Conservation (phyloP, 2,888 invertebrate species). For the Drosophila kambysellisi region DNA sequence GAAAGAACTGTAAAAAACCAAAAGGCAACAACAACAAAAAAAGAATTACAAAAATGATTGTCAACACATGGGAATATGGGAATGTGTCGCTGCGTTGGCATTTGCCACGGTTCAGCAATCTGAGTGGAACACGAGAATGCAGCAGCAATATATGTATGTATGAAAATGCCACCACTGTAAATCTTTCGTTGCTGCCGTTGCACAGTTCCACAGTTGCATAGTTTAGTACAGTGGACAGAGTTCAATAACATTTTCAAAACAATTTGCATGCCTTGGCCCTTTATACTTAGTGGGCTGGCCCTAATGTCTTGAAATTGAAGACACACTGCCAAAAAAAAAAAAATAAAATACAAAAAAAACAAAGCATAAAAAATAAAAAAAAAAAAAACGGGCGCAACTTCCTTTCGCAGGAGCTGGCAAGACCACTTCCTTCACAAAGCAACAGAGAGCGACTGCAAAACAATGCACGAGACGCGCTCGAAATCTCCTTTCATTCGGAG, state of each 20-base stretch:
- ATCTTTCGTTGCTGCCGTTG: slow-evolving; percentile 1
- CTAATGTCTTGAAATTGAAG: slow-evolving; percentile 43
- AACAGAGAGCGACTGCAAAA: slow-evolving; percentile 2
- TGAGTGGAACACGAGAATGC: slow-evolving; percentile 11
- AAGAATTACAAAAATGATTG: slow-evolving; percentile 45
- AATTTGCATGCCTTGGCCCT: slow-evolving; percentile 52
- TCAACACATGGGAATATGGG: slow-evolving; percentile 59
- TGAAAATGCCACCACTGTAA: slow-evolving; percentile 26
- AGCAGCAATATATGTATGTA: slow-evolving; percentile 5
- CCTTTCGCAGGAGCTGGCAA: slow-evolving; percentile 55
- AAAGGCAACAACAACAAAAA: not conserved
- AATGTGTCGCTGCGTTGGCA: slow-evolving; percentile 54
- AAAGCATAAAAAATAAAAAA: slow-evolving; percentile 22
- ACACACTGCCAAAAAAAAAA: slow-evolving; percentile 24
- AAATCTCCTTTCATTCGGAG: slow-evolving; percentile 38
- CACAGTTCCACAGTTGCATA: not conserved
- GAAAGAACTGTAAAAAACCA: slow-evolving; percentile 3
- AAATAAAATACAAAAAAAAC: slow-evolving; percentile 10
- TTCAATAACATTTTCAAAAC: slow-evolving; percentile 67
- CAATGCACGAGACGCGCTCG: slow-evolving; percentile 12
- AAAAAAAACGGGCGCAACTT: slow-evolving; percentile 57
- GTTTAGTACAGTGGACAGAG: slow-evolving; percentile 24
- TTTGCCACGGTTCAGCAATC: slow-evolving; percentile 26
- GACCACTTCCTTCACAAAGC: slow-evolving; percentile 52
- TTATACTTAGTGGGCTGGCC: slow-evolving; percentile 3